Evolutionary conservation across 2,113 vertebrate genomes (phyloP).

Genomic region (Mystacornis crossleyi): DNA sequence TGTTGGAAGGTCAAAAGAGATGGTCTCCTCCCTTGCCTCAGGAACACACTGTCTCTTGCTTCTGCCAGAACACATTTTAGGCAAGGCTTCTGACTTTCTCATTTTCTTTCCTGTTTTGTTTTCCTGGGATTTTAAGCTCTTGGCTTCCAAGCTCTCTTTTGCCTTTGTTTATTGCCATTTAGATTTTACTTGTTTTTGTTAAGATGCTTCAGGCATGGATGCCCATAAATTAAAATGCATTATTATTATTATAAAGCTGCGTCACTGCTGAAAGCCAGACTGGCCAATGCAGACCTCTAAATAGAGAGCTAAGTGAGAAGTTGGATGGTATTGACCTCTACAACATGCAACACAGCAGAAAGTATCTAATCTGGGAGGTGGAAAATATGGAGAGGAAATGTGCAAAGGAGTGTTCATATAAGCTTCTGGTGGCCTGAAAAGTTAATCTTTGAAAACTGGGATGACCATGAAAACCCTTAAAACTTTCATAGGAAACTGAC

Average conservation of each 20-base stretch:
- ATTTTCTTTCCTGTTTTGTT: constrained; percentile 42
- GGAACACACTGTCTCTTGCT: background rate
- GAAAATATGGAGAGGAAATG: background rate
- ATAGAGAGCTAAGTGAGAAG: background rate
- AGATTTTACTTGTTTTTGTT: constrained; percentile 9
- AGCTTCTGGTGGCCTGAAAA: background rate
- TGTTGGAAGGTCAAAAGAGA: background rate
- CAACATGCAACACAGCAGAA: background rate
- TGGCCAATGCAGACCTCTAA: background rate
- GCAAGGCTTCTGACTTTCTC: constrained; percentile 20
- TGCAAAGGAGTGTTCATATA: background rate
- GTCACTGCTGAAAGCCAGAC: background rate
- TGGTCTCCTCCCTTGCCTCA: background rate
- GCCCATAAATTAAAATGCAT: constrained; percentile 8
- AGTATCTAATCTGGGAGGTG: background rate
- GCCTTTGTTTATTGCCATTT: constrained; percentile 27
- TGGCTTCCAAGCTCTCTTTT: background rate
- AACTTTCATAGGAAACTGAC: background rate
- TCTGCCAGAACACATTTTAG: background rate
- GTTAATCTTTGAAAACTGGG: background rate
- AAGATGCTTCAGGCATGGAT: background rate
- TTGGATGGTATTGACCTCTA: background rate
- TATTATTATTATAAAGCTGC: constrained; percentile 12
- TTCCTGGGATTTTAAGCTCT: constrained; percentile 22
- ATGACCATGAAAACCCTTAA: constrained; percentile 4